A percentile compares a stretch with the other conserved stretches of the same genome.
These are phyloP conservation scores for Eunapius fragilis DNA, from an alignment of 37 sponge, comb jelly and placozoan genomes.

Conservation along the genomic window DNA sequence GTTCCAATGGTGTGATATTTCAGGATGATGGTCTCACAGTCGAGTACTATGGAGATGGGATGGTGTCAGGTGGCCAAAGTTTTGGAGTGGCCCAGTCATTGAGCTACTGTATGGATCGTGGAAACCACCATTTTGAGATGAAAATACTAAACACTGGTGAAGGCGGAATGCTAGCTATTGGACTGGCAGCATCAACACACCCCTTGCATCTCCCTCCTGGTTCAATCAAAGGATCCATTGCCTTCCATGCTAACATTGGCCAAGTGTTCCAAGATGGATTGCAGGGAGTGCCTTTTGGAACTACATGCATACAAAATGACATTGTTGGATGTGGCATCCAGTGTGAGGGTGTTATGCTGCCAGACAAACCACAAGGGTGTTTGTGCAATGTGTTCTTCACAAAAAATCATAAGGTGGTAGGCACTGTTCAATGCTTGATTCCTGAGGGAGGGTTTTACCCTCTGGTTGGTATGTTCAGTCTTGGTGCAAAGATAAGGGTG, in stretches of 20 bases:
- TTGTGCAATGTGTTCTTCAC: constrained; percentile 76
- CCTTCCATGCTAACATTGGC: constrained; percentile 83
- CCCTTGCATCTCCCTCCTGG: constrained; percentile 74
- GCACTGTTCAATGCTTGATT: constrained; percentile 52
- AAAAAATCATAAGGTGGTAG: constrained; percentile 72
- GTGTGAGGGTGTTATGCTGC: neutral
- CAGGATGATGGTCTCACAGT: constrained; percentile 55
- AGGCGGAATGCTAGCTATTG: constrained; percentile 74
- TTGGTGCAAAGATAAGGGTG: constrained; percentile 53
- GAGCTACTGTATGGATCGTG: constrained; percentile 22
- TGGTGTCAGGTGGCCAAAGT: constrained; percentile 33
- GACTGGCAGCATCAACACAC: constrained; percentile 71
- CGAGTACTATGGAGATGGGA: constrained; percentile 62
- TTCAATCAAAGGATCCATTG: constrained; percentile 68
- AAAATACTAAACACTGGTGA: constrained; percentile 61
- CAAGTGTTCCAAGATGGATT: constrained; percentile 63
- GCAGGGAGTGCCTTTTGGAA: constrained; percentile 68
- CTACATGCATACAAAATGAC: constrained; percentile 61
- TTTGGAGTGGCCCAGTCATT: constrained; percentile 71
- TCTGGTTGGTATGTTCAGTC: constrained; percentile 76
- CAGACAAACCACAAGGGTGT: neutral
- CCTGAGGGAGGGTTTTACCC: constrained; percentile 87
- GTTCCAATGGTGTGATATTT: constrained; percentile 68
- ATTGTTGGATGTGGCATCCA: constrained; percentile 78
- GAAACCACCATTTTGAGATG: constrained; percentile 86